phyloP scores from a whole-genome alignment of 2,797 vertebrate genomes.

The Pseudochirops corinnae region DNA sequence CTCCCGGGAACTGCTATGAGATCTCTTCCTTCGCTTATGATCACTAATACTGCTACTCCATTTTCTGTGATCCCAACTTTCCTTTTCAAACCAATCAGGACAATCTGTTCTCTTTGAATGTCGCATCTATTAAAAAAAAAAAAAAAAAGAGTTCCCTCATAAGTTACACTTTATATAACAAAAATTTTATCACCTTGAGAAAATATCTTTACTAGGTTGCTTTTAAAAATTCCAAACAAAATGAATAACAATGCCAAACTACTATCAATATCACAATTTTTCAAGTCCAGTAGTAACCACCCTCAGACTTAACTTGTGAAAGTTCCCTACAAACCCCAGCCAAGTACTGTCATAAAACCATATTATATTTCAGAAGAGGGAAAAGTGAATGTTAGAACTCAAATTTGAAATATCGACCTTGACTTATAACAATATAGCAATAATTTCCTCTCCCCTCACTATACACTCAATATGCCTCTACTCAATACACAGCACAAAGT shows the following conservation, averaged over 20 bases:
- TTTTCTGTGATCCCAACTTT: conserved; percentile 82
- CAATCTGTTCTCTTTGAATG: conserved; percentile 84
- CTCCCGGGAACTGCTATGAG: conserved; percentile 86
- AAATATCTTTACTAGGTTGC: background rate
- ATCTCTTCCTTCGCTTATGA: conserved; percentile 85
- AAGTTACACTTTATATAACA: background rate
- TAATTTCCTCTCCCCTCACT: background rate
- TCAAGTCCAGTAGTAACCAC: background rate
- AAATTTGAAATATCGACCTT: background rate
- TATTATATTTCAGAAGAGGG: background rate
- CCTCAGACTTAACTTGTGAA: background rate
- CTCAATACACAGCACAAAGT: background rate
- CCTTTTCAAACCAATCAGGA: conserved; percentile 84
- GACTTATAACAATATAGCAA: background rate
- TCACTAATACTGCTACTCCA: conserved; percentile 76
- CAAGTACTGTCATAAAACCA: background rate
- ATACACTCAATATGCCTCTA: background rate
- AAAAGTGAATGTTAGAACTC: background rate
- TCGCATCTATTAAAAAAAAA: conserved; percentile 85
- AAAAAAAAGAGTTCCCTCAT: background rate
- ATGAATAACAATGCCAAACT: no score
- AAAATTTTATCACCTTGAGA: background rate
- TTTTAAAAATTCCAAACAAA: background rate
- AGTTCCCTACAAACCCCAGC: background rate
- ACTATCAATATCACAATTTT: no score